Percentiles rank a stretch among this genome's conserved stretches.
Evolutionary conservation across 2,888 invertebrate species (phyloP).

Genomic region (Ypsolopha sequella): DNA sequence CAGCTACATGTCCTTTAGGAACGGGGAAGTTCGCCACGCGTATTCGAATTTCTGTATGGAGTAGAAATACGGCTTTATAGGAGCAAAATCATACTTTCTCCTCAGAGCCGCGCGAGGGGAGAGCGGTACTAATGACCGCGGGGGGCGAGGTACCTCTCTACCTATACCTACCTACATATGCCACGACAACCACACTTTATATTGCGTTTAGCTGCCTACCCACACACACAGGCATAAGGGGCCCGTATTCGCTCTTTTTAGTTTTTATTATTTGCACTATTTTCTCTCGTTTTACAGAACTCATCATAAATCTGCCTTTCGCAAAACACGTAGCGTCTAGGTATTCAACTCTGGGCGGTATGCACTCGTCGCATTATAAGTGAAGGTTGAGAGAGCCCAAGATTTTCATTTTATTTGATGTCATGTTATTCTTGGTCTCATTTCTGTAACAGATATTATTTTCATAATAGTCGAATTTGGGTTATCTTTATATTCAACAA

Average conservation of each 20-base stretch:
- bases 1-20: constrained; percentile 57
- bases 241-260: constrained; percentile 47
- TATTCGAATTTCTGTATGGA: constrained; percentile 70
- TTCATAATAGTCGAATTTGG: too few species aligned
- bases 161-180: constrained; percentile 38
- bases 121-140: constrained; percentile 67
- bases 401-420: too few species aligned
- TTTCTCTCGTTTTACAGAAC: constrained; percentile 40
- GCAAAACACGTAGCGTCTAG: background rate
- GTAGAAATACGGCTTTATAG: constrained; percentile 71
- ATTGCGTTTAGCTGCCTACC: constrained; percentile 67
- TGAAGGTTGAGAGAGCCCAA: too few species aligned
- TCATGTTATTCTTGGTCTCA: too few species aligned
- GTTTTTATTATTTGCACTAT: constrained; percentile 56
- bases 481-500: too few species aligned
- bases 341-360: too few species aligned
- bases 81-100: constrained; percentile 72
- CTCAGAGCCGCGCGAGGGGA: constrained; percentile 44
- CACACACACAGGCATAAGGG: constrained; percentile 45
- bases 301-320: constrained; percentile 12
- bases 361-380: too few species aligned
- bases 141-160: constrained; percentile 55
- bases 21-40: constrained; percentile 57
- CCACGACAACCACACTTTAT: constrained; percentile 66
- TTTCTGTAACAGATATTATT: too few species aligned